phyloP scores from a whole-genome alignment of 2,113 vertebrate genomes.

The Manacus vitellinus region DNA sequence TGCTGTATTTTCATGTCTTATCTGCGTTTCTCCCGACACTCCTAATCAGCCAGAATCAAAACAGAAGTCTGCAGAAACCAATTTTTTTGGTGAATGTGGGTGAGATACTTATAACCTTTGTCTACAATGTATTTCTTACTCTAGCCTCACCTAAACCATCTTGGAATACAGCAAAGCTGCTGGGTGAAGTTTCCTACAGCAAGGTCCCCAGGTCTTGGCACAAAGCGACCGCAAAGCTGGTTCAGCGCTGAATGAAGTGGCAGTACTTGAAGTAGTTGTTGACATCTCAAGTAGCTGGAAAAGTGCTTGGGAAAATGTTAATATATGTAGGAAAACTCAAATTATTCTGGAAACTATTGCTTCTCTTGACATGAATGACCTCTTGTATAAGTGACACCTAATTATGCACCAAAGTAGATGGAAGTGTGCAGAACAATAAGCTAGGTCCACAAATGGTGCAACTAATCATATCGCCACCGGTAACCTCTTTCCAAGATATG shows the following conservation, averaged over 20 bases:
- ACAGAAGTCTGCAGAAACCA: not conserved
- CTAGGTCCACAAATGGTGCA: not conserved
- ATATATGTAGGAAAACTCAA: not conserved
- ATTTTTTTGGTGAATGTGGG: not conserved
- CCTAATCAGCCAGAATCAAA: not conserved
- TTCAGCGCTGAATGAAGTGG: not conserved
- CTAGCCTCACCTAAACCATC: not conserved
- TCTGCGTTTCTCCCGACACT: not conserved
- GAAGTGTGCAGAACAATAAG: not conserved
- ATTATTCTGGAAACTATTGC: not conserved
- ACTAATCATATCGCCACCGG: not conserved
- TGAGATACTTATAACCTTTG: not conserved
- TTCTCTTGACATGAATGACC: not conserved
- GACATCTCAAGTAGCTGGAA: not conserved
- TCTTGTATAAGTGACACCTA: not conserved
- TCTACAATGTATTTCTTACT: not conserved
- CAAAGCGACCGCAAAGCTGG: not conserved
- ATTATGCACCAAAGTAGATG: not conserved
- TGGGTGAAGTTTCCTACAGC: not conserved
- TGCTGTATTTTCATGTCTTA: not conserved
- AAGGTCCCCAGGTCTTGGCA: not conserved
- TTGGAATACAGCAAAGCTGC: not conserved
- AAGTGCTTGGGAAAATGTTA: not conserved
- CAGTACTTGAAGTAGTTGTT: not conserved
- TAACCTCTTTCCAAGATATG: not conserved